Evolutionary conservation across 2,888 invertebrate species (phyloP), one percentile per base, ranked within the genome.

Genomic region (Seira ritae): DNA sequence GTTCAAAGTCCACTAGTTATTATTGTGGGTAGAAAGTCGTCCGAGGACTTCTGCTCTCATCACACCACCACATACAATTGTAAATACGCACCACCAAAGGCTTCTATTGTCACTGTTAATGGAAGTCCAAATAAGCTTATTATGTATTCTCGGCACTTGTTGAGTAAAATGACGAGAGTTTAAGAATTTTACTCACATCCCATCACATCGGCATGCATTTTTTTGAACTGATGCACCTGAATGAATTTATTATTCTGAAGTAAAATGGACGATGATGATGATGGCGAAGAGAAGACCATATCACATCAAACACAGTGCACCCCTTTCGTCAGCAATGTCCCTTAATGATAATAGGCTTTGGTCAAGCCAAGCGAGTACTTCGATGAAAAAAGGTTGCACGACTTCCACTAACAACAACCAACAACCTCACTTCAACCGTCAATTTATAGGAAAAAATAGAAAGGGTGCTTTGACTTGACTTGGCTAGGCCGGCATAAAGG

Each of bases 1-100:
- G 83, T 78, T 83, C 83, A 83, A 83, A 83, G 83, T 83, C 83
- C 83, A 83, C 31, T 8, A 8, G 50, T 50, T 72, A 19, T 62
- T 74, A 68, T 78, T 55, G 12, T 68, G 12, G 50, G 66, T 83
- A 83, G 83, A 83, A 83, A 83, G 83, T 82, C 71, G 77, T 76
- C 71, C 60, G 76, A 76, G 76, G 81, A 78, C 77, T 83, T 74
- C 37, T 37, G 12, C 31, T 31, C 31, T 4, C 2, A 31, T 31
- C 31, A 31, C 31, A 31, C 31, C 31, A 31, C 8, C 31, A 4
- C 31, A 31, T 31, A 8, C 8, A n/a, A n/a, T n/a, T n/a, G n/a
- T n/a, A n/a, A n/a, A n/a, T n/a, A n/a, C n/a, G n/a, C 31, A 2
- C 31, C 8, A 31, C 31, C 8, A 31, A 31, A 31, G 31, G 31